Evolutionary conservation across 2,797 vertebrate species (phyloP), one percentile per base, ranked within the genome.

Genomic region (Gallinago nigripennis): DNA sequence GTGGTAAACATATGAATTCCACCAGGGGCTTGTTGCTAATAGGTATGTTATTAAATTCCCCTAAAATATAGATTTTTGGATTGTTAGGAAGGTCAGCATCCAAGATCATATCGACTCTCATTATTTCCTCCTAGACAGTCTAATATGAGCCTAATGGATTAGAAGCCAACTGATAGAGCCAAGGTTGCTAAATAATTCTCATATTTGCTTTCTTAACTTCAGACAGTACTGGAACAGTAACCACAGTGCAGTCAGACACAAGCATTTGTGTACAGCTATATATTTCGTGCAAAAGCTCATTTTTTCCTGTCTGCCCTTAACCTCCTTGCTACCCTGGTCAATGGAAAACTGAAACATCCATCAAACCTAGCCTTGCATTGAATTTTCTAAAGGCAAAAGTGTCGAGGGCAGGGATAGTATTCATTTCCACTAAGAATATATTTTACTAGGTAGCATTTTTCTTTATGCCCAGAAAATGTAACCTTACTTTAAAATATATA

Each of bases 41-140:
- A 72, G 9, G 4, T 28, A 63, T 77, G 71, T 75, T 91, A 88
- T 50, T 85, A 45, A 82, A 41, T 16, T 57, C 75, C 20, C 58
- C 54, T 88, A 72, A 84, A 86, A 41, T 75, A 90, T 23, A 88
- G 82, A 91, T 91, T 94, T 96, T 41, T 48, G 61, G 77, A 71
- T 76, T 57, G 82, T 83, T 90, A 86, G 81, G 50, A 90, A 88
- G 57, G 41, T 76, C 60, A 94, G 24, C 50, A 80, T 88, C 76
- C 53, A 61, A 84, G 46, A 88, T 86, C 24, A 9, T 58, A 93
- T 86, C 0, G 8, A 88, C 35, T 83, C 87, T 78, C 46, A 84
- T 57, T 95, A 89, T 92, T 92, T 92, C 65, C 65, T 89, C 45
- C 33, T 54, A 82, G 81, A 51, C 75, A 69, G 64, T 23, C 60